phyloP scores from a whole-genome alignment of 2,797 vertebrate species.

The Octomys mimax region DNA sequence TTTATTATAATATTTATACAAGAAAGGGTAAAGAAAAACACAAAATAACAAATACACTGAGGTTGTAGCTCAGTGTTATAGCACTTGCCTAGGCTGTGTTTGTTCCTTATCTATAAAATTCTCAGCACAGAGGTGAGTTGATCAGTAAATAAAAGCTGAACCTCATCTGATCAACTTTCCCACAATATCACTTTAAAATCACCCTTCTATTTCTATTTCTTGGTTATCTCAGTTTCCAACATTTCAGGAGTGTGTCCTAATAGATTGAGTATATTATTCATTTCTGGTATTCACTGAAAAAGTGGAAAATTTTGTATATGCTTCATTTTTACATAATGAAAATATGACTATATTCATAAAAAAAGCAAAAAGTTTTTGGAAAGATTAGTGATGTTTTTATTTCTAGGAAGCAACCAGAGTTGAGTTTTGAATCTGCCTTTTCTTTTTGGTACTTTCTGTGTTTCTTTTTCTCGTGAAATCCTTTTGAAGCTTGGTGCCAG shows the following conservation, averaged over 20 bases:
- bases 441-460: background rate
- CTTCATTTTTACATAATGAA: background rate
- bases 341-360: background rate
- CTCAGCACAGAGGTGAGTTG: background rate
- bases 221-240: background rate
- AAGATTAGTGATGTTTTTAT: background rate
- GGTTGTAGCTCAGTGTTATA: background rate
- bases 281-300: constrained; percentile 38
- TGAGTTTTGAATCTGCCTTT: constrained; percentile 38
- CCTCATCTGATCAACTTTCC: background rate
- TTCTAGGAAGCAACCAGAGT: background rate
- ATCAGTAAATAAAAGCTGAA: background rate
- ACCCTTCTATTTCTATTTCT: background rate
- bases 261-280: background rate
- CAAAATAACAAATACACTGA: background rate
- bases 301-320: background rate
- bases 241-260: background rate
- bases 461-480: background rate
- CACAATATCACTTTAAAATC: background rate
- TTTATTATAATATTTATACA: background rate
- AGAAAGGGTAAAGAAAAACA: background rate
- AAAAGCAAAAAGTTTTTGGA: background rate
- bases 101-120: background rate
- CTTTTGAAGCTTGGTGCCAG: background rate
- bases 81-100: background rate